These are phyloP conservation scores for Mus spretus DNA, from an alignment of 2,797 vertebrate genomes.

Conservation along the genomic window DNA sequence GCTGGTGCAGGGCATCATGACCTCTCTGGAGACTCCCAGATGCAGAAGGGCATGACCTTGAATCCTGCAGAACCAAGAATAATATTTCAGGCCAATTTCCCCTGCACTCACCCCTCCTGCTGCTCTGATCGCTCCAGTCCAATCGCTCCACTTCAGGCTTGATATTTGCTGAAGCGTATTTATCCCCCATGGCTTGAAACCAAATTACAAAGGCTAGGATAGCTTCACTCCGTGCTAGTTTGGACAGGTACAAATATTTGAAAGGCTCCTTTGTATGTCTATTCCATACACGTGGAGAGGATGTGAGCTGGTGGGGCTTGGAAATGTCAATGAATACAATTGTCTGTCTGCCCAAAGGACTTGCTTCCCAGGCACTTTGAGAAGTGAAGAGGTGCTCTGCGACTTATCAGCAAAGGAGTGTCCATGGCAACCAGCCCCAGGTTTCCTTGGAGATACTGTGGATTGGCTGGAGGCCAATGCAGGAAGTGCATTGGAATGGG, in stretches of 20 bases:
- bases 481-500: constrained; percentile 44
- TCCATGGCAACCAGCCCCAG: constrained; percentile 80
- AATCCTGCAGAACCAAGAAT: not conserved
- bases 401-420: constrained; percentile 75
- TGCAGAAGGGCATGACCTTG: no score
- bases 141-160: not conserved
- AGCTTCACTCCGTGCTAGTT: not conserved
- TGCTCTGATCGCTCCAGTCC: not conserved
- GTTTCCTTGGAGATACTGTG: constrained; percentile 79
- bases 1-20: fast-evolving
- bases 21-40: not conserved
- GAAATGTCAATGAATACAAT: constrained; percentile 69
- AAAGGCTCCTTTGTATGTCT: not conserved
- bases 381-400: constrained; percentile 58
- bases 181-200: not conserved
- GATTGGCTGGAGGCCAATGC: constrained; percentile 69
- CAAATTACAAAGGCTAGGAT: not conserved
- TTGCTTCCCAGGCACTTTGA: constrained; percentile 41
- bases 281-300: not conserved
- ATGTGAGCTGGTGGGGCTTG: not conserved
- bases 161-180: constrained; percentile 43
- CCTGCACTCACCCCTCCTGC: not conserved
- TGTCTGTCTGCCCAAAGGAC: constrained; percentile 58
- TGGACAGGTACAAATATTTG: constrained; percentile 52
- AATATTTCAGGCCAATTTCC: not conserved